Conservation (phyloP, 2,888 invertebrate species). For the Acanthosepion pharaonis region DNA sequence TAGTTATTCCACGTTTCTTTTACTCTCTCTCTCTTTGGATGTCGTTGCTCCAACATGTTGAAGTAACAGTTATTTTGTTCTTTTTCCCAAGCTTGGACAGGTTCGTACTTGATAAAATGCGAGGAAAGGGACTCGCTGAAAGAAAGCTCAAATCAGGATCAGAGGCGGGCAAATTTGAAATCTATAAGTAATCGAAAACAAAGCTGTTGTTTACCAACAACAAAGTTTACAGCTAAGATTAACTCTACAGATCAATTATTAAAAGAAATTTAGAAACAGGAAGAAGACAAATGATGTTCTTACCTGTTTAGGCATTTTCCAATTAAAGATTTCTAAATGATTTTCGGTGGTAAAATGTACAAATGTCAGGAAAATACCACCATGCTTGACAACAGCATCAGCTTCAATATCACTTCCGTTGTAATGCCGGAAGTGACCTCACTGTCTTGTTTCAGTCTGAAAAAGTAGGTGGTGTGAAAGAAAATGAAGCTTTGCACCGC, state of each 20-base stretch:
- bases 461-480: background rate
- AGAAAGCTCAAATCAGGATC: background rate
- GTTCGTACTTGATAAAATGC: background rate
- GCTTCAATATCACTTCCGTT: conserved; percentile 7
- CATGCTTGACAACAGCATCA: background rate
- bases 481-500: background rate
- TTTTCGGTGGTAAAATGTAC: background rate
- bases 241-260: background rate
- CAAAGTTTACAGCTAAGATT: background rate
- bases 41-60: background rate
- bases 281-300: background rate
- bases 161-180: background rate
- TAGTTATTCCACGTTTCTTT: background rate
- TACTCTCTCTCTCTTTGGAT: background rate
- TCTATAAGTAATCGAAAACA: background rate
- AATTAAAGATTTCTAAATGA: background rate
- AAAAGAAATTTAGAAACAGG: background rate
- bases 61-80: background rate
- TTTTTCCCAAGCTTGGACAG: background rate
- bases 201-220: background rate
- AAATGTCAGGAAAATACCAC: background rate
- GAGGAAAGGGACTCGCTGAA: background rate
- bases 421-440: background rate
- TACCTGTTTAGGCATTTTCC: background rate
- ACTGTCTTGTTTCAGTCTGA: background rate